Base-by-base conservation (phyloP, 2,797 vertebrate genomes). In the Otolemur crassicaudatus region DNA sequence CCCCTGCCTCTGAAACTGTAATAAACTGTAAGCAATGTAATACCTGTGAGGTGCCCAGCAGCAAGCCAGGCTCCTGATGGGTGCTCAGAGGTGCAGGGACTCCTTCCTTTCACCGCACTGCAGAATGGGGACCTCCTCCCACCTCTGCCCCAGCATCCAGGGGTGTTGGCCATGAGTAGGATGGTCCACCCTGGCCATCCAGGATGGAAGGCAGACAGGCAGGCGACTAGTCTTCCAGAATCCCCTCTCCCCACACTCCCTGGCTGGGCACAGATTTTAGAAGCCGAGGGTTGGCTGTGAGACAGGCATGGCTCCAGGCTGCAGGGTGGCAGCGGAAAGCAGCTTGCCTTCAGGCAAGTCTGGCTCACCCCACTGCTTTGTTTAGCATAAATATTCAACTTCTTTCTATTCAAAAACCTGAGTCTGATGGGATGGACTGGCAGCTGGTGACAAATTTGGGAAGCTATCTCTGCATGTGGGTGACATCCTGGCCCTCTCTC, bases 351-450 rank as follows among this genome's bases (percentile, higher is more conserved):
- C 0, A 73, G 67, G 83, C 53, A 25, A 67, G 73, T 46, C 65
- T 96, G 95, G 94, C 91, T 96, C 85, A 22, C 72, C 25, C 40
- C 77, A 37, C n/a, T n/a, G 81, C 95, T 95, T 94, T 96, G 85
- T 96, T 96, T 87, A 85, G 60, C 72, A 95, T 92, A 92, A 90
- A 70, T 76, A 77, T 89, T 92, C 94, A 72, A 60, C 76, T 87
- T 69, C 81, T 34, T 95, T 87, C 67, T 95, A 20, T 95, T 90
- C 87, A 93, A 84, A 94, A 97, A 94, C 81, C 81, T 46, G 81
- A 27, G 5, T 87, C 53, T 77, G 95, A 87, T 69, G 49, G 17
- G 56, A 65, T 40, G 65, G 58, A 29, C 90, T 76, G 87, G 80
- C 90, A 92, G 87, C 85, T 81, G 84, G 94, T 53, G 37, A 83